Evolutionary conservation across 2,888 invertebrate genomes (phyloP), one percentile per base, ranked within the genome.

Genomic region (Melolontha melolontha): DNA sequence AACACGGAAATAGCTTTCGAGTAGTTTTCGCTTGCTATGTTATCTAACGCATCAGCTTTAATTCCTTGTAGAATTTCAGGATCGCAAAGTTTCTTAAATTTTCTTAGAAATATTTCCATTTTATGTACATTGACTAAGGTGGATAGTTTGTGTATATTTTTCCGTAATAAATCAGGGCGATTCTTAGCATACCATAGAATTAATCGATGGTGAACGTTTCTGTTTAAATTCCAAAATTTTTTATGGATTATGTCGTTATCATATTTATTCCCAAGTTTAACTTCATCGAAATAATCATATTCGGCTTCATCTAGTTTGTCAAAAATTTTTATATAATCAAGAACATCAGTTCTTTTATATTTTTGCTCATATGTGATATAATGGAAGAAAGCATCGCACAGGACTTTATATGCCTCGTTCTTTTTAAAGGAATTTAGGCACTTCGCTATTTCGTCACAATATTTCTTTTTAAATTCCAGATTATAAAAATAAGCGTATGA

Each of bases 391-490:
- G 16, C 10, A 1, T 5, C 5, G 5, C n/a, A 29, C 10, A 62
- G n/a, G 2, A 16, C 1, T 29, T 47, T 7, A 34, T 62, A 62
- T 16, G 5, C 10, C 1, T 62, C 47, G 16, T 62, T 34, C 4
- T 47, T 14, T 34, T 62, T 34, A 39, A 34, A 47, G 1, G 34
- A 17, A 47, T 62, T 44, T 11, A 62, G 34, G 11, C 6, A 47
- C 10, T 8, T 34, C 12, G 59, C 47, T 34, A 62, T 34, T 62
- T 62, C 22, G 39, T 62, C 47, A 34, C 47, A 62, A 29, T 39
- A 62, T 14, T 47, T 34, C 47, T 62, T 29, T 1, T 17, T 14
- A 17, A 29, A 47, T 29, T 16, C 34, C 34, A 17, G 29, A 47
- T 11, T n/a, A 11, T 8, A 2, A 12, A 47, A 7, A 16, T n/a